These are phyloP conservation scores for Heteromyza rotundicornis DNA, from an alignment of 2,888 invertebrate genomes.

Conservation along the genomic window DNA sequence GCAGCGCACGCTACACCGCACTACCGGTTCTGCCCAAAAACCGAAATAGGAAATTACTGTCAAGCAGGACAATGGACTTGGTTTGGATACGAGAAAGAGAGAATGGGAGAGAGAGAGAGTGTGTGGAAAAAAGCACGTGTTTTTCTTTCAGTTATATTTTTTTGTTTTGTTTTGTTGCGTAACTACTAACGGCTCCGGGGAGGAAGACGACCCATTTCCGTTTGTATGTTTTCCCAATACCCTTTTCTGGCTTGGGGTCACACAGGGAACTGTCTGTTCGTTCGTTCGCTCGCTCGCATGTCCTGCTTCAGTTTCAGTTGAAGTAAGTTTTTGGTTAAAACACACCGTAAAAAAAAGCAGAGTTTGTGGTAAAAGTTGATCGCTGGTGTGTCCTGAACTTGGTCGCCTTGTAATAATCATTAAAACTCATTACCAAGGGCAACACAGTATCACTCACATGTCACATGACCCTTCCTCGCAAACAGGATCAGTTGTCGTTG, in stretches of 20 bases:
- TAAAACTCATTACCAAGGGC: constrained; percentile 54
- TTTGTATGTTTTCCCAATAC: constrained; percentile 5
- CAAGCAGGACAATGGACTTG: constrained; percentile 1
- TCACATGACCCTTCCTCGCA: too few species aligned
- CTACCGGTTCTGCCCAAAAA: not conserved
- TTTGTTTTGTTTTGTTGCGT: too few species aligned
- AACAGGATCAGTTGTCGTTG: too few species aligned
- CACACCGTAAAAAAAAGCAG: too few species aligned
- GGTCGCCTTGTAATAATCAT: constrained; percentile 43
- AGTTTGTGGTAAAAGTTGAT: not conserved
- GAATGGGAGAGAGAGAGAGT: not conserved
- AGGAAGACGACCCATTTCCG: constrained; percentile 20
- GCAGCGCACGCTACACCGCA: not conserved
- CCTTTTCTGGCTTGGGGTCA: not conserved
- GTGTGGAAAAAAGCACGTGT: not conserved
- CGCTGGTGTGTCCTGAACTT: constrained; percentile 21
- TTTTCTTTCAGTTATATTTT: too few species aligned
- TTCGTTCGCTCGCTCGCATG: constrained; percentile 8
- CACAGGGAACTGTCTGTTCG: not conserved
- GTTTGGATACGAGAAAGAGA: not conserved
- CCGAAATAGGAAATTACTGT: not conserved
- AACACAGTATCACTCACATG: too few species aligned
- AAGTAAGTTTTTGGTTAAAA: not conserved
- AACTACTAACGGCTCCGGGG: constrained; percentile 8
- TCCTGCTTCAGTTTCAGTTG: not conserved